A percentile compares a stretch with the other conserved stretches of the same genome.
Evolutionary conservation across 2,113 vertebrate genomes (phyloP).

Genomic region (Talpa occidentalis): DNA sequence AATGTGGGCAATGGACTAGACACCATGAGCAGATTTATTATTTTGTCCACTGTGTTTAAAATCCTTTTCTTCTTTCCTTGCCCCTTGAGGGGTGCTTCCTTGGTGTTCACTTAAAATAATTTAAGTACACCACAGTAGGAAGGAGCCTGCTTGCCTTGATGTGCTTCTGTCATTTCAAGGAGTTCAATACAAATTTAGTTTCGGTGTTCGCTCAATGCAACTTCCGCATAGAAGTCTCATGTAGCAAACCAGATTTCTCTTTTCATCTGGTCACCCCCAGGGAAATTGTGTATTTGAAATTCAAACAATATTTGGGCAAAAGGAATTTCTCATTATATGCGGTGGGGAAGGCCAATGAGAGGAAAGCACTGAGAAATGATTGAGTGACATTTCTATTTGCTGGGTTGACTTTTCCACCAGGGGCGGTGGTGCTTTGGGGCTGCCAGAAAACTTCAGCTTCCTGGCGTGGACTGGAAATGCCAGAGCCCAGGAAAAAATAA

Average conservation of each 20-base stretch:
- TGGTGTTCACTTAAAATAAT: slow-evolving; percentile 67
- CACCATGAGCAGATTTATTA: not conserved
- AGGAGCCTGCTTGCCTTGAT: slow-evolving; percentile 56
- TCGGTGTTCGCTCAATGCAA: slow-evolving; percentile 53
- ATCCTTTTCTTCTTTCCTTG: slow-evolving; percentile 54
- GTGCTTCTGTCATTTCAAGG: slow-evolving; percentile 69
- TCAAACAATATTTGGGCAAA: slow-evolving; percentile 82
- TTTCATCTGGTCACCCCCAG: slow-evolving; percentile 79
- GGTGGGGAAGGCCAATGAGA: slow-evolving; percentile 68
- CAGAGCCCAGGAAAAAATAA: slow-evolving; percentile 53
- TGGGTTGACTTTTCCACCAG: slow-evolving; percentile 73
- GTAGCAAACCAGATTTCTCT: slow-evolving; percentile 75
- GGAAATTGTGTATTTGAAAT: slow-evolving; percentile 81
- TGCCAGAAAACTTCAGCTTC: slow-evolving; percentile 42
- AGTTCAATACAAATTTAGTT: slow-evolving; percentile 78
- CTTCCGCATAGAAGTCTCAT: slow-evolving; percentile 59
- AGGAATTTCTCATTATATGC: slow-evolving; percentile 77
- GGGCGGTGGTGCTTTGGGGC: slow-evolving; percentile 45
- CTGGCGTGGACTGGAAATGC: slow-evolving; percentile 73
- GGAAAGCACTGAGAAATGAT: slow-evolving; percentile 68
- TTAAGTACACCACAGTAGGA: slow-evolving; percentile 44
- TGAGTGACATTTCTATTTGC: slow-evolving; percentile 83
- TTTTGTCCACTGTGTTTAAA: slow-evolving; percentile 62
- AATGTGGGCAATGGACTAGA: not conserved
- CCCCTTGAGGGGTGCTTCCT: slow-evolving; percentile 57